Evolutionary conservation across 2,888 invertebrate genomes (phyloP), one percentile per base, ranked within the genome.

Genomic region (Hetaerina titia): DNA sequence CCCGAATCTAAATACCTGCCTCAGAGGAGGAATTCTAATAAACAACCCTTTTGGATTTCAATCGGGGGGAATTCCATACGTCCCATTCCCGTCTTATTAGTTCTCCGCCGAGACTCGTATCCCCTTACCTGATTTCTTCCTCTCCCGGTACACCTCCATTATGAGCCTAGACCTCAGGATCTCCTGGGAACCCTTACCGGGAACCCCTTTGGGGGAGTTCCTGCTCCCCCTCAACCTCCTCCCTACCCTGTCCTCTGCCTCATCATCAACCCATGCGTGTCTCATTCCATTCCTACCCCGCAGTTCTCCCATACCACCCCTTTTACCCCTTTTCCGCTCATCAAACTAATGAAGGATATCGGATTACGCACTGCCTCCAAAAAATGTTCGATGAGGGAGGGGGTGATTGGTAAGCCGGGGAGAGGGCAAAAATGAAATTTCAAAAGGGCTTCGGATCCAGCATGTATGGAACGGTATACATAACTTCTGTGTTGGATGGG

Each of bases 301-400:
- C 31, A 81, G 25, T 31, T 22, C 81, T 58, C 57, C 6, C 11
- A 9, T n/a, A 19, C 22, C 19, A 22, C 5, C 89, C 19, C 69
- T 90, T 60, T 25, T 9, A 45, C 45, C 64, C 63, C 90, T 31
- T 58, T 31, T 25, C 64, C 92, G 45, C 69, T 92, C 92, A 92
- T 92, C 92, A 74, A 64, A 64, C 92, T 92, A 92, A 92, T 92
- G 92, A 92, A 69, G 69, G 92, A 15, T 92, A 92, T 92, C 74
- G 56, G 56, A 69, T 92, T 56, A 92, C 92, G 7, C 69, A 22
- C 64, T 81, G 11, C 13, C 81, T 9, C n/a, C 69, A 69, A 31
- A 81, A 81, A 13, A 81, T 31, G 13, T 81, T 31, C 11, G 81
- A 15, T 81, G 81, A 11, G 81, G 81, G 74, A 11, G 25, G 6